Base-by-base conservation (phyloP, 2,888 invertebrate species). In the Caenorhabditis panamensis region DNA sequence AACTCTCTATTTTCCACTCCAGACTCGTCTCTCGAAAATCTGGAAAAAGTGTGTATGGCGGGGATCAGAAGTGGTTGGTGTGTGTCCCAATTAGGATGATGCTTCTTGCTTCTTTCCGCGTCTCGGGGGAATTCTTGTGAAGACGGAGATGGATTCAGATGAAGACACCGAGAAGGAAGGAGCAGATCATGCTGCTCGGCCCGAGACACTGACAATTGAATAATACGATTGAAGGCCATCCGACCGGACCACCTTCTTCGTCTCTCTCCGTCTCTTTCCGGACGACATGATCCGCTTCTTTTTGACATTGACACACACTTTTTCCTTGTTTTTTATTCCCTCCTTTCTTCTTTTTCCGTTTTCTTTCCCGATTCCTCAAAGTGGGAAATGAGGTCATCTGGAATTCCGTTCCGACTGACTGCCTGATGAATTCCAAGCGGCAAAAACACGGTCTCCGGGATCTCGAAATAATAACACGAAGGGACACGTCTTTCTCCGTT, bases 201-300 rank as follows among this genome's bases (percentile, higher is more conserved):
- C 24, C 20, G 36, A 49, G 49, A 53, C 37, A 61, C 47, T 44
- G 51, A 44, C 53, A 75, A 75, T 75, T 67, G 68, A 63, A 62
- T 66, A 75, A 75, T 75, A 66, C 51, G 66, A 71, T 73, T 73
- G 64, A 72, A 75, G 75, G 59, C 63, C 59, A 73, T 59, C 41
- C 31, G 72, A n/a, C n/a, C n/a, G n/a, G n/a, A n/a, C n/a, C 62
- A 49, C 41, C n/a, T 20, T 11, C 8, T 22, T 54, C 44, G n/a
- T n/a, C n/a, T n/a, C 61, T 41, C 75, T 31, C 26, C 28, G 18
- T 62, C 31, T 20, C n/a, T 20, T 20, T 36, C 41, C 73, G 73
- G 64, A 73, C 58, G 44, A 62, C 44, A 44, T 22, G 22, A 64
- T 73, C 47, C 63, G 54, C 22, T 58, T 41, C 13, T 31, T 44